A percentile compares a stretch with the other conserved stretches of the same genome.
Evolutionary conservation across 2,888 invertebrate genomes (phyloP).

Genomic region (Xestia xanthographa): DNA sequence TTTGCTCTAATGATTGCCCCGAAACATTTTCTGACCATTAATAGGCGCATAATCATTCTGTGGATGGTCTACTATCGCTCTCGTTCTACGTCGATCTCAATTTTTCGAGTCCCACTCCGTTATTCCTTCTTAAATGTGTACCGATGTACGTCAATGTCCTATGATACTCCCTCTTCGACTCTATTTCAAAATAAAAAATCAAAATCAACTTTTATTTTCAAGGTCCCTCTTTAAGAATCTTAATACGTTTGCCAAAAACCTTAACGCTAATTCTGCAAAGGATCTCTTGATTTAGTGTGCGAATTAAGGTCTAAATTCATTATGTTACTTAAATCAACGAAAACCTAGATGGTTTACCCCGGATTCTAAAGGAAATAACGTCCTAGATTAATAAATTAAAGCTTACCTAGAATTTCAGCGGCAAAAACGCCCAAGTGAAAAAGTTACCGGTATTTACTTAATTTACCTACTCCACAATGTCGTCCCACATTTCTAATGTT

Average conservation of each 20-base stretch:
- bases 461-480: slow-evolving; percentile 5
- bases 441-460: slow-evolving; percentile 5
- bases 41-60: neutral
- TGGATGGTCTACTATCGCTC: neutral
- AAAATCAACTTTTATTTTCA: no score
- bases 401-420: neutral
- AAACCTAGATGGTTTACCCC: neutral
- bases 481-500: neutral
- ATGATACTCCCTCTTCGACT: neutral
- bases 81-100: neutral
- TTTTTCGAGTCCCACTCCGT: neutral
- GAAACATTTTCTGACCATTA: neutral
- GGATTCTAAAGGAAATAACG: slow-evolving; percentile 14
- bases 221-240: neutral
- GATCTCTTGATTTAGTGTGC: neutral
- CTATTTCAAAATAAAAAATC: no score
- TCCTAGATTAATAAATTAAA: slow-evolving; percentile 12
- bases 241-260: neutral
- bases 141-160: neutral
- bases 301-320: neutral
- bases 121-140: neutral
- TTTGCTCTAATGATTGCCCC: neutral
- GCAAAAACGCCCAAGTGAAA: neutral
- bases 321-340: neutral
- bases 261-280: neutral